Percentiles rank a stretch among this genome's conserved stretches.
These are phyloP conservation scores for Glaucomys volans DNA, from an alignment of 2,113 vertebrate genomes.

Conservation along the genomic window DNA sequence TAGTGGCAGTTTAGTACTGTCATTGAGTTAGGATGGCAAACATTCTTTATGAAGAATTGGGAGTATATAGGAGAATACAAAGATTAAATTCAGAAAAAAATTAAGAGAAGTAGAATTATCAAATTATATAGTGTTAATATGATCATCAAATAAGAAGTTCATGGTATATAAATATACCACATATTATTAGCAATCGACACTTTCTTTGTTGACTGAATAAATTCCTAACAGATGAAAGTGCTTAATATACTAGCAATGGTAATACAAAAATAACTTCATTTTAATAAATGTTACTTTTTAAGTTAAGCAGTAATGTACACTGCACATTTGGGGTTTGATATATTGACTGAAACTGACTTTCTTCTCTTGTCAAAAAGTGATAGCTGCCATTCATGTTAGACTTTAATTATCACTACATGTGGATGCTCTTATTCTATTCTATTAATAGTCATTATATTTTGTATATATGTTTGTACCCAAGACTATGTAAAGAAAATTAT, in stretches of 20 bases:
- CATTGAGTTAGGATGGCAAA: background rate
- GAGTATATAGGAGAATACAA: background rate
- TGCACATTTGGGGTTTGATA: background rate
- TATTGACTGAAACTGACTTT: background rate
- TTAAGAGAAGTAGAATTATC: background rate
- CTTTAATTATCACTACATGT: background rate
- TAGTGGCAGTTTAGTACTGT: too few relatives aligned
- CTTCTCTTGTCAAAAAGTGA: background rate
- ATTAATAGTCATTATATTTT: background rate
- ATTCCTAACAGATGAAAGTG: background rate
- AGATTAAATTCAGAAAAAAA: background rate
- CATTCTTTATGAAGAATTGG: background rate
- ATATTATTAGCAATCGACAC: background rate
- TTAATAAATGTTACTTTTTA: background rate
- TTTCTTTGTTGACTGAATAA: background rate
- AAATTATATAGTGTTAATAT: background rate
- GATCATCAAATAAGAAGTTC: background rate
- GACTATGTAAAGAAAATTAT: background rate
- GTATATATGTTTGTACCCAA: background rate
- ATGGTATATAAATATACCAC: background rate
- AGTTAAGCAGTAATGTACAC: background rate
- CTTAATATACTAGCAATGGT: background rate
- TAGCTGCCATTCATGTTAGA: background rate
- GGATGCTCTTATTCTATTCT: background rate
- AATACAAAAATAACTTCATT: background rate